These are phyloP conservation scores for Chrysogorgia sp. DNA, from an alignment of 92 coral and sea anemone genomes.

Conservation along the genomic window DNA sequence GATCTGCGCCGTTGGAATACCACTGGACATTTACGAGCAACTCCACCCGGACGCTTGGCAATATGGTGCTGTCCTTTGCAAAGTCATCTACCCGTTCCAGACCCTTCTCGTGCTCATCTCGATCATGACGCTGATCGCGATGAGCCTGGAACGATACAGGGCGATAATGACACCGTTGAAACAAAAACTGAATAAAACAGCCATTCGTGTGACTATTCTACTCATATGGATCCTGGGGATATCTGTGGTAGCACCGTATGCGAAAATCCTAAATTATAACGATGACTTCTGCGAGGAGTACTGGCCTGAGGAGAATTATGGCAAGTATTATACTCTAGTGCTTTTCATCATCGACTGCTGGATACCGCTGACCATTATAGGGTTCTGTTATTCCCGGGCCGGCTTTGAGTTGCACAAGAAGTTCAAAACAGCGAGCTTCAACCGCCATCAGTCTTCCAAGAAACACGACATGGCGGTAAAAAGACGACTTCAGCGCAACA, in stretches of 20 bases:
- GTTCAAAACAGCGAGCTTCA: background rate
- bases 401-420: constrained; percentile 13
- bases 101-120: constrained; percentile 13
- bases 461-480: background rate
- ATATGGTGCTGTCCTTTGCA: constrained; percentile 42
- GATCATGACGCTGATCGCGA: constrained; percentile 35
- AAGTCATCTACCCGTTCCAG: constrained; percentile 53
- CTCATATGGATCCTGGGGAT: constrained; percentile 69
- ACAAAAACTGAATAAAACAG: constrained; percentile 47
- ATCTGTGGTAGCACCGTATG: constrained; percentile 64
- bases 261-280: constrained; percentile 6
- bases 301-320: constrained; percentile 8
- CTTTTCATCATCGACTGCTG: constrained; percentile 26
- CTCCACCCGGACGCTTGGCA: constrained; percentile 35
- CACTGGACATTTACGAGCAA: constrained; percentile 50
- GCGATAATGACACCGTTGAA: constrained; percentile 76
- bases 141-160: constrained; percentile 26
- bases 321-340: constrained; percentile 11
- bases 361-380: constrained; percentile 23
- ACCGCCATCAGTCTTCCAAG: background rate
- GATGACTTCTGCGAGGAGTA: background rate
- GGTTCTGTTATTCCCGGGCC: constrained; percentile 9
- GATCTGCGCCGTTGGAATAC: constrained; percentile 48
- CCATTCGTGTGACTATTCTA: constrained; percentile 47
- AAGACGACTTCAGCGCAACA: constrained; percentile 49